A percentile compares a stretch with the other conserved stretches of the same genome.
phyloP scores from a whole-genome alignment of 2,888 invertebrate species.

The Phengaris arion region DNA sequence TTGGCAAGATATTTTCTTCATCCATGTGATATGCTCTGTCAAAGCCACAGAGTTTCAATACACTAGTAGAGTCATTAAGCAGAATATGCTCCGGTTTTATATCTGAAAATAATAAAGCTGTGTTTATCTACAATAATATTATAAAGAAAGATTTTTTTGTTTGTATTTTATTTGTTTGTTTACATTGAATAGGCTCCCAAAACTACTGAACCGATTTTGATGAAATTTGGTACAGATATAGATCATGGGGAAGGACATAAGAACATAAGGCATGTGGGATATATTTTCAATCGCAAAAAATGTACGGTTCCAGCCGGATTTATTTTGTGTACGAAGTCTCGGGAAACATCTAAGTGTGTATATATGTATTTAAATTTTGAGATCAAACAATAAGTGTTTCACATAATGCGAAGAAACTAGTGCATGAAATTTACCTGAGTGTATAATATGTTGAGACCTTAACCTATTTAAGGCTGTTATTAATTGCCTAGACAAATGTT shows the following conservation, averaged over 20 bases:
- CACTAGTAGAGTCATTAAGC: slow-evolving; percentile 44
- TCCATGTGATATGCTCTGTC: slow-evolving; percentile 46
- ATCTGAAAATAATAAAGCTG: slow-evolving; percentile 48
- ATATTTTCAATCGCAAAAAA: too few relatives aligned
- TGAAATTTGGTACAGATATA: too few relatives aligned
- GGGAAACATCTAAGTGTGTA: too few relatives aligned
- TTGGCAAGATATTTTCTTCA: slow-evolving; percentile 36
- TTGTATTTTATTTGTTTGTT: too few relatives aligned
- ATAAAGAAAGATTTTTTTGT: too few relatives aligned
- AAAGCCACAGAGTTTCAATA: slow-evolving; percentile 59
- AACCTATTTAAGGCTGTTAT: slow-evolving; percentile 52
- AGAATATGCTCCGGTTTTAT: slow-evolving; percentile 61
- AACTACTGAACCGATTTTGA: too few relatives aligned
- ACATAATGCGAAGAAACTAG: neutral
- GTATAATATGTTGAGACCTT: slow-evolving; percentile 51
- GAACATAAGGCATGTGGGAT: too few relatives aligned
- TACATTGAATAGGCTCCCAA: too few relatives aligned
- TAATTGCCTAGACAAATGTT: slow-evolving; percentile 52
- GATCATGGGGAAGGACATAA: too few relatives aligned
- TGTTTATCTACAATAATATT: too few relatives aligned
- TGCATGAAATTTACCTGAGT: slow-evolving; percentile 50
- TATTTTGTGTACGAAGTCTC: too few relatives aligned
- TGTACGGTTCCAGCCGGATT: too few relatives aligned
- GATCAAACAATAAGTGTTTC: neutral
- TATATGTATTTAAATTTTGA: neutral